A percentile compares a stretch with the other conserved stretches of the same genome.
Conservation (phyloP, 1,140 invertebrate species). For the Calosoma granatense region DNA sequence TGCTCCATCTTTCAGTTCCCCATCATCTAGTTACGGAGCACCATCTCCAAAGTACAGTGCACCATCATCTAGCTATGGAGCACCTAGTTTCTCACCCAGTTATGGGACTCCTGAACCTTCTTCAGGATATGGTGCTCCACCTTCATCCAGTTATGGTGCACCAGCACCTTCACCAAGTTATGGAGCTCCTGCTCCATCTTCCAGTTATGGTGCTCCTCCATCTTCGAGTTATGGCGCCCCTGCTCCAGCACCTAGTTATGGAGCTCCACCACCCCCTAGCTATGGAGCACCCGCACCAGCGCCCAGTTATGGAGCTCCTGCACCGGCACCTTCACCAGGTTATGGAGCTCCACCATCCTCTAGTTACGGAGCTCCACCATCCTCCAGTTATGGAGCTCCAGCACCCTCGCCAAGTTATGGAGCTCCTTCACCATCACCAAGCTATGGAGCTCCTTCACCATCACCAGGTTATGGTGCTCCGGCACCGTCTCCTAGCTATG, state of each 20-base stretch:
- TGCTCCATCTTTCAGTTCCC: conserved; percentile 13
- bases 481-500: conserved; percentile 12
- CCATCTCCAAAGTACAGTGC: conserved; percentile 15
- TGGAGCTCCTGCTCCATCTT: conserved; percentile 4
- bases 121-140: conserved; percentile 14
- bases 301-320: conserved; percentile 10
- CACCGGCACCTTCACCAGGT: conserved; percentile 8
- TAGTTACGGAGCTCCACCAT: conserved; percentile 11
- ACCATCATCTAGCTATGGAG: conserved; percentile 13
- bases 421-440: conserved; percentile 8
- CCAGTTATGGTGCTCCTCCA: not conserved
- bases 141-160: conserved; percentile 4
- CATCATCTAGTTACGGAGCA: conserved; percentile 14
- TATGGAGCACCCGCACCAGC: conserved; percentile 13
- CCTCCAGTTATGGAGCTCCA: not conserved
- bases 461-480: conserved; percentile 12
- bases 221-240: conserved; percentile 6
- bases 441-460: conserved; percentile 10
- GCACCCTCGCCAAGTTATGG: not conserved
- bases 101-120: conserved; percentile 10
- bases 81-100: conserved; percentile 10
- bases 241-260: not conserved
- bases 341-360: conserved; percentile 12
- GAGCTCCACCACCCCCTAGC: conserved; percentile 11
- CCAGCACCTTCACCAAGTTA: conserved; percentile 1